These are phyloP conservation scores for Antechinus stuartii DNA, from an alignment of 2,113 vertebrate species.

Conservation along the genomic window DNA sequence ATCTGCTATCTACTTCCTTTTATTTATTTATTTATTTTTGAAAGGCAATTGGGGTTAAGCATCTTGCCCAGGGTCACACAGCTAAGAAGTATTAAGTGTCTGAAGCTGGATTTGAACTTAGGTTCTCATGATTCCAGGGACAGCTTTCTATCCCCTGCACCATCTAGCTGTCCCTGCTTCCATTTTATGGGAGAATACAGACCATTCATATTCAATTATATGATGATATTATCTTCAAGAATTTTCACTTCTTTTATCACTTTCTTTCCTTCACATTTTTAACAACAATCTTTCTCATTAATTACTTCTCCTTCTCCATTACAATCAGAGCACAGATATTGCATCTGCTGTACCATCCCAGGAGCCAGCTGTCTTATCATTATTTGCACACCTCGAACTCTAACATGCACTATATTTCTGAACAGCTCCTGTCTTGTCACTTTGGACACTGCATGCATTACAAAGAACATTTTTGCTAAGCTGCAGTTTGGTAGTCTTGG, in stretches of 20 bases:
- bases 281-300: constrained; percentile 98
- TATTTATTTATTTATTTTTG: too few relatives aligned
- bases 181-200: too few relatives aligned
- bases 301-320: constrained; percentile 99
- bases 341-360: constrained; percentile 99
- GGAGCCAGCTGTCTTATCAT: constrained; percentile 99
- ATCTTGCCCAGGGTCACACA: too few relatives aligned
- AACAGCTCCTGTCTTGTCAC: constrained; percentile 96
- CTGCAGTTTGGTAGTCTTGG: constrained; percentile 98
- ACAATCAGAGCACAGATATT: constrained; percentile 98
- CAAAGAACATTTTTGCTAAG: constrained; percentile 99
- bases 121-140: too few relatives aligned
- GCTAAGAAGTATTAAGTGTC: too few relatives aligned
- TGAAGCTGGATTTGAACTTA: too few relatives aligned
- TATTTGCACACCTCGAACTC: constrained; percentile 95
- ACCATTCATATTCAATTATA: too few relatives aligned
- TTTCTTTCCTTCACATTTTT: constrained; percentile 99
- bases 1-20: too few relatives aligned
- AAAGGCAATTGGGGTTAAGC: too few relatives aligned
- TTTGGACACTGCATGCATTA: constrained; percentile 95
- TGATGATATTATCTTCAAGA: constrained; percentile 86
- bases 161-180: too few relatives aligned
- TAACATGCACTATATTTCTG: constrained; percentile 95
- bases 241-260: constrained; percentile 99
- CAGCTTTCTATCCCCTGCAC: too few relatives aligned